Base-by-base conservation (phyloP, 2,888 invertebrate genomes). In the Lymantria dispar region DNA sequence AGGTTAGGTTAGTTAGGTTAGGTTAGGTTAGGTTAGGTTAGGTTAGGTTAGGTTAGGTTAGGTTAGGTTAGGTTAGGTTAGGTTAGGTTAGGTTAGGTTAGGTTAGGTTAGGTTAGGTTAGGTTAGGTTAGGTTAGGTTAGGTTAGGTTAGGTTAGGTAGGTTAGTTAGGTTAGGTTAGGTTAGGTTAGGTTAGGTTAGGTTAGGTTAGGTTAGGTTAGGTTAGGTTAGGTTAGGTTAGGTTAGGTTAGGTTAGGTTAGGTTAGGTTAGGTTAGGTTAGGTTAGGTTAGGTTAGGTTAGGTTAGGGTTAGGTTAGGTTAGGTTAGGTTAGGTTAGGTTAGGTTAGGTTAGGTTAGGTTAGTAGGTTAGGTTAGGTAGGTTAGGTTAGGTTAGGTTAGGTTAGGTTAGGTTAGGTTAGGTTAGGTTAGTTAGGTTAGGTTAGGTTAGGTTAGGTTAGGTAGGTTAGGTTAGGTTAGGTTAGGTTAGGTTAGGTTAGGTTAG, bases 181-280 rank as follows among this genome's bases (percentile, higher is more conserved):
- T 52, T 56, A 56, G 56, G 54, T 56, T 54, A 55, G 56, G 48
- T 48, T 52, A 49, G 47, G 55, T 55, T 52, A 50, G 51, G 52
- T 56, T 52, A 56, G 55, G 52, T 51, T 52, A 51, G 49, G 55
- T 52, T 52, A 52, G 55, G 55, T 55, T 50, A 47, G 52, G 52
- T 49, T 56, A 48, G 45, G 48, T 53, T 53, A 53, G 48, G 48
- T 53, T 53, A 48, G 52, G 46, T 49, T 49, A 47, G 53, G 54
- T 54, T 54, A 54, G 54, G 54, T 54, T 54, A 54, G 54, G 54
- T 54, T 54, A 54, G 54, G 54, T 54, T 54, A 54, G 54, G 54
- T 54, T 54, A 54, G 50, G 52, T 52, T 52, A 52, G 52, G 52
- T 52, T 52, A 52, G 52, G 52, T 52, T 52, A 52, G 52, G 52